Evolutionary conservation across 2,113 vertebrate genomes (phyloP).

Genomic region (Tachycineta bicolor): DNA sequence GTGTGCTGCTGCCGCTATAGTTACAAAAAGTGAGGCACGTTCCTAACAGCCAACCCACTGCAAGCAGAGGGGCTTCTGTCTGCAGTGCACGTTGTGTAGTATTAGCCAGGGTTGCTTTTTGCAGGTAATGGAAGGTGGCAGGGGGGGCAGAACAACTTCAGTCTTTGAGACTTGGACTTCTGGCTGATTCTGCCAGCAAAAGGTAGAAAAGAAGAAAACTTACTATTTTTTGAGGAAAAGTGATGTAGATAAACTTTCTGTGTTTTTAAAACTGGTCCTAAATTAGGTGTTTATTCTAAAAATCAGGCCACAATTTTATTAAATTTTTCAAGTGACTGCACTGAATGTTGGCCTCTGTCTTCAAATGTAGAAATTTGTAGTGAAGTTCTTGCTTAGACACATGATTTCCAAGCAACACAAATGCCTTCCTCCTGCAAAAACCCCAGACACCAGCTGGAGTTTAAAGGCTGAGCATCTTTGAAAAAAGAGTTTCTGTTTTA

Average conservation of each 20-base stretch:
- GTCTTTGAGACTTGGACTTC: not conserved
- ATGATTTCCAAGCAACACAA: not conserved
- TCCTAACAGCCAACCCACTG: not conserved
- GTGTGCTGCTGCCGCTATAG: not conserved
- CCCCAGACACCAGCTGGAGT: not conserved
- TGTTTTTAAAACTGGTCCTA: not conserved
- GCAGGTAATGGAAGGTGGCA: not conserved
- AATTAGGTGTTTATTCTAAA: not conserved
- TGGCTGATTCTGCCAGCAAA: not conserved
- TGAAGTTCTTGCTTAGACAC: not conserved
- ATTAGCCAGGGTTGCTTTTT: not conserved
- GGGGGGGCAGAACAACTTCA: not conserved
- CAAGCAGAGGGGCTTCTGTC: not conserved
- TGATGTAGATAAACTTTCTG: not conserved
- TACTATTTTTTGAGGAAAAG: not conserved
- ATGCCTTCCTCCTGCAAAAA: not conserved
- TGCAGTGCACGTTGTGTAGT: accelerated
- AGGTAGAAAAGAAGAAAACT: not conserved
- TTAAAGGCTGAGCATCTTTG: not conserved
- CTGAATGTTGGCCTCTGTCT: not conserved
- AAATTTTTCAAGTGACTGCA: not conserved
- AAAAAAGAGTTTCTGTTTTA: not conserved
- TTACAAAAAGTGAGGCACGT: not conserved
- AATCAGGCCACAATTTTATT: not conserved
- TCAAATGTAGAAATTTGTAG: not conserved